A percentile compares a stretch with the other conserved stretches of the same genome.
These are phyloP conservation scores for Lepidonotus clava DNA, from an alignment of 2,888 invertebrate species.

Conservation along the genomic window DNA sequence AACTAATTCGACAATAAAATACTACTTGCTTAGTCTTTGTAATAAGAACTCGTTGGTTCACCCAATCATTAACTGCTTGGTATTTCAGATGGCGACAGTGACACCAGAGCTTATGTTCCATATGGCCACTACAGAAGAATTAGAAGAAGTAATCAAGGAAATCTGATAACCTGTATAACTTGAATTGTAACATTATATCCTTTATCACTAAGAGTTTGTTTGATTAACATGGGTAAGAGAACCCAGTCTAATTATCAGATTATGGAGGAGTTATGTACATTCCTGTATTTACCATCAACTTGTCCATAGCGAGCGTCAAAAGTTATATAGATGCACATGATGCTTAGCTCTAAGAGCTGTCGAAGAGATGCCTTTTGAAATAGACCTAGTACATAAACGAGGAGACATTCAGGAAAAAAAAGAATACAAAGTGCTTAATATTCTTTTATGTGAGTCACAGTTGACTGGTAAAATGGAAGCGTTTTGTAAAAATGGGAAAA, in stretches of 20 bases:
- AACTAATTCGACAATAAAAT: neutral
- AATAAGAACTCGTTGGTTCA: neutral
- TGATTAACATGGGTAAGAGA: too few relatives aligned
- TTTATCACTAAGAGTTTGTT: too few relatives aligned
- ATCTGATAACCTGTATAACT: constrained; percentile 65
- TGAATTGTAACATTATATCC: neutral
- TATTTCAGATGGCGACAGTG: constrained; percentile 88
- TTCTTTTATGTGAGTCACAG: neutral
- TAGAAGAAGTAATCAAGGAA: constrained; percentile 90
- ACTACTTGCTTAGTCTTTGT: neutral
- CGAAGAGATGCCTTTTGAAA: too few relatives aligned
- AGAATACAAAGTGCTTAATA: neutral
- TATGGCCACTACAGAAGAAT: constrained; percentile 93
- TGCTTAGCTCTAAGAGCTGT: too few relatives aligned
- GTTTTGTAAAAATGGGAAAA: too few relatives aligned
- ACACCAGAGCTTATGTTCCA: constrained; percentile 91
- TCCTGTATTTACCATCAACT: neutral
- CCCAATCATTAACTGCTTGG: neutral
- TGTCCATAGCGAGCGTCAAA: too few relatives aligned
- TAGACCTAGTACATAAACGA: too few relatives aligned
- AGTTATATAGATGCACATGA: too few relatives aligned
- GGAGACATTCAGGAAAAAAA: neutral
- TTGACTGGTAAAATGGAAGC: neutral
- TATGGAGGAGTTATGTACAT: neutral
- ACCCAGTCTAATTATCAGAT: too few relatives aligned